A percentile compares a stretch with the other conserved stretches of the same genome.
phyloP scores from a whole-genome alignment of 2,113 vertebrate species.

The Eurystomus gularis region DNA sequence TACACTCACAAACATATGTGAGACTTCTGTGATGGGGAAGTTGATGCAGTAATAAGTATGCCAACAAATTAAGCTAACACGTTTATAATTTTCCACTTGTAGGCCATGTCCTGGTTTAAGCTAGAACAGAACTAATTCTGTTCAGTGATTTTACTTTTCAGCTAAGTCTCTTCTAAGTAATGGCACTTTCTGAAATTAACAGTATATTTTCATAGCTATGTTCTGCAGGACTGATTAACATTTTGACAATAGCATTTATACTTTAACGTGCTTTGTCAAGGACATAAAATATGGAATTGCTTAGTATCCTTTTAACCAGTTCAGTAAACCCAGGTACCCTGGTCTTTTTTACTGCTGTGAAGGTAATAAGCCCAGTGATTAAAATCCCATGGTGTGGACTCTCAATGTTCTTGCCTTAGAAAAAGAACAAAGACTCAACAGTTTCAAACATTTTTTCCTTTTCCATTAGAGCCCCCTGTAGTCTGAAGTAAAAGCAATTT shows the following conservation, averaged over 20 bases:
- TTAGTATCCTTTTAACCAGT: background rate
- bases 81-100: background rate
- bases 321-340: background rate
- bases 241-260: background rate
- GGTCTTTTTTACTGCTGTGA: background rate
- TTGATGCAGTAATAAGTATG: background rate
- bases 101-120: background rate
- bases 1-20: background rate
- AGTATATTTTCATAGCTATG: background rate
- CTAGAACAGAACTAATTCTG: no score
- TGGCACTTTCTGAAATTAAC: no score
- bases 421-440: slow-evolving; percentile 26
- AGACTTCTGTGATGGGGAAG: background rate
- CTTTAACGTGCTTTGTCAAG: background rate
- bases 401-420: background rate
- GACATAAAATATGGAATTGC: background rate
- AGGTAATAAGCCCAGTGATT: background rate
- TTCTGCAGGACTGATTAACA: background rate
- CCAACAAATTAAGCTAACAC: background rate
- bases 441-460: background rate
- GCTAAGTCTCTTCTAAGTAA: no score
- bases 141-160: no score
- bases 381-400: background rate
- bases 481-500: slow-evolving; percentile 38
- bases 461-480: slow-evolving; percentile 3